Percentiles rank a stretch among this genome's conserved stretches.
Evolutionary conservation across 2,113 vertebrate species (phyloP).

Genomic region (Panthera tigris): DNA sequence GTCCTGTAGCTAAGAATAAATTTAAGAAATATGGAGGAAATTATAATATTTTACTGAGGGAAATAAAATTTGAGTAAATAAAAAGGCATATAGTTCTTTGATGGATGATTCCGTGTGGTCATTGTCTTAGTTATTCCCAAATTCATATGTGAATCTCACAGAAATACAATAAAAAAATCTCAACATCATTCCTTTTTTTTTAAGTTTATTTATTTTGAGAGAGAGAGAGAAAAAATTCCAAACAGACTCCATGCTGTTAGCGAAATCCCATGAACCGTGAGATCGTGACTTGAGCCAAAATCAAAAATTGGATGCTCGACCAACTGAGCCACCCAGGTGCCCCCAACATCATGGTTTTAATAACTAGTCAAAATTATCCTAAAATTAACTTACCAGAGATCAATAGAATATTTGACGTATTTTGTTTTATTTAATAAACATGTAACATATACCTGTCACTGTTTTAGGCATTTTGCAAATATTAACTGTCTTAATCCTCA

Average conservation of each 20-base stretch:
- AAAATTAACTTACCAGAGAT: neutral
- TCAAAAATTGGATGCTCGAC: too few species aligned
- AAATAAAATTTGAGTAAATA: constrained; percentile 16
- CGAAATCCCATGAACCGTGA: too few species aligned
- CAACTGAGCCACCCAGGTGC: too few species aligned
- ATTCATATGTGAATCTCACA: neutral
- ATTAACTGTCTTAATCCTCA: neutral
- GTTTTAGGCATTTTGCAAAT: neutral
- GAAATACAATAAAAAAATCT: neutral
- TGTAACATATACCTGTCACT: neutral
- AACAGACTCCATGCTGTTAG: too few species aligned
- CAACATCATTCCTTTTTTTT: neutral
- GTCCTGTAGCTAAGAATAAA: neutral
- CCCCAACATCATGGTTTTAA: neutral
- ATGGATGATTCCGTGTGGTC: neutral
- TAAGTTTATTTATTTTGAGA: too few species aligned
- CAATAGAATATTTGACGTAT: neutral
- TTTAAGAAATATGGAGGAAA: neutral
- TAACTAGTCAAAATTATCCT: neutral
- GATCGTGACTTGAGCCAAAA: too few species aligned
- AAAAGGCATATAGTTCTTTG: neutral
- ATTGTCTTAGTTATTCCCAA: neutral
- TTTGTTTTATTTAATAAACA: constrained; percentile 31
- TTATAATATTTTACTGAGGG: neutral
- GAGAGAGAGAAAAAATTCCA: too few species aligned